Conservation (phyloP, 2,113 vertebrate genomes). For the human (Homo sapiens) region GRCh38 chr1:22280501-22281000, state of each 20-base stretch:
- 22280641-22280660: rapidly evolving
- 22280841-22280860: background rate
- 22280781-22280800: background rate
- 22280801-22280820: background rate
- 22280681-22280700: background rate
- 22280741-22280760: rapidly evolving
- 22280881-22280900: background rate
- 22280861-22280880: background rate
- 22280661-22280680: background rate
- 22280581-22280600: background rate
- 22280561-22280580: background rate
- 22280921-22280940: background rate
- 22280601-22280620: background rate
- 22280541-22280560: too few species aligned
- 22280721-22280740: background rate
- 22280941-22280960: background rate
- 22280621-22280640: background rate
- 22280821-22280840: background rate
- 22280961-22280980: background rate
- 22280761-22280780: background rate
- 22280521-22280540: too few species aligned
- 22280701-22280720: background rate
- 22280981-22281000: background rate
- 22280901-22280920: background rate
- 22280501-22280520: too few species aligned